Evolutionary conservation across 2,113 vertebrate genomes (phyloP), one percentile per base, ranked within the genome.

Genomic region (Rhea pennata): DNA sequence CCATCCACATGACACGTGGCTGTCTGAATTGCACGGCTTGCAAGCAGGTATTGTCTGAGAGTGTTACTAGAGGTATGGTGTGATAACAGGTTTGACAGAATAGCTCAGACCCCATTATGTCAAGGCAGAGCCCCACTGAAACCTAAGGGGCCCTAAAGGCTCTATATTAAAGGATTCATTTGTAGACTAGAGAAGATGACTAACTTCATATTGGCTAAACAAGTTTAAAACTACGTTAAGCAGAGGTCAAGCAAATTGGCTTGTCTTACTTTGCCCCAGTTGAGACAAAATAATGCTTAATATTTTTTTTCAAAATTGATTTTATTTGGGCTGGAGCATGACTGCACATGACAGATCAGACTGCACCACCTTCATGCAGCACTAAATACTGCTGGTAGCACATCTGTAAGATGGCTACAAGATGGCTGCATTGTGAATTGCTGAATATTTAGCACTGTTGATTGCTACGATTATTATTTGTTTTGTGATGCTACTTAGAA

Each of bases 1-100:
- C 51, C 0, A 0, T 40, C 20, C 33, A 50, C 0, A 0, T 9
- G 58, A 48, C 53, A 12, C 5, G 15, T 23, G 23, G 50, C 10
- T 4, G 40, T 17, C 56, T 48, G 58, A 53, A 23, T 14, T 15
- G n/a, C 75, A 29, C 39, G 71, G 44, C n/a, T 44, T 27, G 3
- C 4, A 19, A 50, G 73, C 44, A 40, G 21, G 23, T 6, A 0
- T 39, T 56, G 66, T 20, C 33, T 3, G 4, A 62, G 44, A 56
- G n/a, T 59, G 65, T 40, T 33, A 74, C 75, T 56, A 88, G 59
- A 73, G 33, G 66, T 58, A 66, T 1, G 0, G 50, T 0, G 0
- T n/a, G 51, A 58, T 10, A 24, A 1, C 9, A 14, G 16, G n/a
- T 27, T 6, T 9, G n/a, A 84, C 16, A 64, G 89, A 33, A 20